Evolutionary conservation across 2,113 vertebrate genomes (phyloP), one percentile per base, ranked within the genome.

Genomic region (Callionymus lyra): DNA sequence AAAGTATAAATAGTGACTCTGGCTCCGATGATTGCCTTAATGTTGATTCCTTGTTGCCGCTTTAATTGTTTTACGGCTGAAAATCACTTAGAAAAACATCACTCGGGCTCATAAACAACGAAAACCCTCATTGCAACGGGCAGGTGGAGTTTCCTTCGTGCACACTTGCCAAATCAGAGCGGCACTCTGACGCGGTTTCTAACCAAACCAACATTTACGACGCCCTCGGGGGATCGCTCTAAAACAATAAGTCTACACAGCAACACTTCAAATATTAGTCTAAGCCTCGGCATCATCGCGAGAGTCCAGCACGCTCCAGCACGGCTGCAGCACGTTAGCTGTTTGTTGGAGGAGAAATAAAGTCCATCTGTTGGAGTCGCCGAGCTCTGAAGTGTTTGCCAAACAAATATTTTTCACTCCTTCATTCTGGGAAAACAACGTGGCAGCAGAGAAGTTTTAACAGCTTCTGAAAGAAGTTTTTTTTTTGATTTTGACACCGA

Each of bases 171-270:
- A 61, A 14, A 35, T 37, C 37, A 51, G 35, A 48, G 43, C 36
- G 35, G 14, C 11, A 21, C 37, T 48, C 21, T 27, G 46, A 60
- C 44, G 38, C 0, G 16, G 32, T 54, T 62, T 70, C 47, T 27
- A 27, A 63, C 45, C 41, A 61, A 65, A 54, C n/a, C 48, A 12
- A 35, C 45, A 16, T 72, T 60, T 56, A 61, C 56, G 57, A 68
- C 61, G 50, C 43, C 60, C 46, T 53, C 18, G 2, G 45, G 44
- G 52, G 34, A 38, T 67, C 66, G 67, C 66, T 61, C 46, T 33
- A 47, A 13, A 33, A 8, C 47, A 38, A 38, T 21, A 34, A 6
- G 16, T 27, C 21, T 8, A 27, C 21, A 27, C 21, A 27, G 21
- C 21, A 27, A 27, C 21, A 35, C 15, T 27, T 59, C 35, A 62